phyloP scores from a whole-genome alignment of 1,140 invertebrate genomes.

The Zaprionus nigranus region DNA sequence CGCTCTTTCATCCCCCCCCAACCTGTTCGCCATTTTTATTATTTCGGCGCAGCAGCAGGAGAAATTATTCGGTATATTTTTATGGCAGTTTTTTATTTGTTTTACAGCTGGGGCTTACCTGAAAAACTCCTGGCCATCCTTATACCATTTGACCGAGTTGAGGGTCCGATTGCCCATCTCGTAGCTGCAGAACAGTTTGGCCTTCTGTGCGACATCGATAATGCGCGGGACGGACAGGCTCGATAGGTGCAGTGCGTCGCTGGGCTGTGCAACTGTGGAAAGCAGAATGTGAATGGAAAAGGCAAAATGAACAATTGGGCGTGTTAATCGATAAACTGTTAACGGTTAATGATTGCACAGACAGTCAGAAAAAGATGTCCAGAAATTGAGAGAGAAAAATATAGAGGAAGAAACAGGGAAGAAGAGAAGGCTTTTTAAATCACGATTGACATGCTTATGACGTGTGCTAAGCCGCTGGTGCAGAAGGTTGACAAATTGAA shows the following conservation, averaged over 20 bases:
- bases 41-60: conserved; percentile 63
- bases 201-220: conserved; percentile 85
- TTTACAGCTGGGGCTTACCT: conserved; percentile 85
- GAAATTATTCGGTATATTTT: conserved; percentile 65
- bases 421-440: neutral
- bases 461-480: neutral
- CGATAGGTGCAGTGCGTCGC: conserved; percentile 74
- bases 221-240: conserved; percentile 84
- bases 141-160: conserved; percentile 93
- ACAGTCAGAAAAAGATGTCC: neutral
- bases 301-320: conserved; percentile 6
- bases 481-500: neutral
- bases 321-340: conserved; percentile 33
- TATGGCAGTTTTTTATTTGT: conserved; percentile 70
- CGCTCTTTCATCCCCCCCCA: neutral
- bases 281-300: conserved; percentile 9
- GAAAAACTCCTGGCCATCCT: conserved; percentile 90
- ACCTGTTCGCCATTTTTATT: conserved; percentile 58
- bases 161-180: conserved; percentile 88
- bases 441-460: conserved; percentile 1
- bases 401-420: neutral
- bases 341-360: conserved; percentile 9
- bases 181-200: conserved; percentile 86
- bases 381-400: neutral
- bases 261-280: conserved; percentile 66